These are phyloP conservation scores for Cerastoderma edule DNA, from an alignment of 2,888 invertebrate species.

Conservation along the genomic window DNA sequence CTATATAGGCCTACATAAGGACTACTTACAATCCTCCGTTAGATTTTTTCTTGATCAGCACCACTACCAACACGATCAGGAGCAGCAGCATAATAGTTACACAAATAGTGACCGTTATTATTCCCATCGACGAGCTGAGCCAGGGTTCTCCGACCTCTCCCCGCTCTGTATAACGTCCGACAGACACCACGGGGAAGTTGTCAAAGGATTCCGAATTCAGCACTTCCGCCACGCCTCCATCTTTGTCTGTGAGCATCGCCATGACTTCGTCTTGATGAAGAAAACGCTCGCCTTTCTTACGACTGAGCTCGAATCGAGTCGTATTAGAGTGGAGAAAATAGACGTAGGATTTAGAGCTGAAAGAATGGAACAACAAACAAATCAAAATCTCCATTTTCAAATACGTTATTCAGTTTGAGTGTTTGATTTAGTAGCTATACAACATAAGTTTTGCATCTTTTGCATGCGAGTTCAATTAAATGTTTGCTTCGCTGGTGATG, in stretches of 20 bases:
- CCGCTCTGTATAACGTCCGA: slow-evolving; percentile 4
- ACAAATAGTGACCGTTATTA: slow-evolving; percentile 6
- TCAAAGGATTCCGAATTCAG: slow-evolving; percentile 48
- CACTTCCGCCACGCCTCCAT: slow-evolving; percentile 36
- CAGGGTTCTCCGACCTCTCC: slow-evolving; percentile 9
- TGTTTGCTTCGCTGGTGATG: too few relatives aligned
- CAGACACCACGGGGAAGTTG: slow-evolving; percentile 36
- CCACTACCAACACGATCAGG: neutral
- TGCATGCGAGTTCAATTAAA: too few relatives aligned
- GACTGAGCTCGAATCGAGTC: slow-evolving; percentile 16
- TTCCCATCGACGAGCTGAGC: slow-evolving; percentile 22
- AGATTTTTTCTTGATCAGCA: slow-evolving; percentile 15
- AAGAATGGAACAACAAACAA: slow-evolving; percentile 7
- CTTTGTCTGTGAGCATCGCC: slow-evolving; percentile 12
- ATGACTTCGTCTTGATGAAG: slow-evolving; percentile 42
- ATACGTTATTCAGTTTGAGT: neutral
- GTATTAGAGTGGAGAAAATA: slow-evolving; percentile 41
- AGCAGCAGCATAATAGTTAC: neutral
- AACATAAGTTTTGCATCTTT: too few relatives aligned
- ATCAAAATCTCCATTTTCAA: too few relatives aligned
- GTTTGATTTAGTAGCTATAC: too few relatives aligned
- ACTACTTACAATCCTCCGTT: slow-evolving; percentile 9
- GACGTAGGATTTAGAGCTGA: slow-evolving; percentile 45
- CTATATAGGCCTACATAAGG: too few relatives aligned
- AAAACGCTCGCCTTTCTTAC: slow-evolving; percentile 33